Base-by-base conservation (phyloP, 2,797 vertebrate genomes). In the Sebastes vulpes region DNA sequence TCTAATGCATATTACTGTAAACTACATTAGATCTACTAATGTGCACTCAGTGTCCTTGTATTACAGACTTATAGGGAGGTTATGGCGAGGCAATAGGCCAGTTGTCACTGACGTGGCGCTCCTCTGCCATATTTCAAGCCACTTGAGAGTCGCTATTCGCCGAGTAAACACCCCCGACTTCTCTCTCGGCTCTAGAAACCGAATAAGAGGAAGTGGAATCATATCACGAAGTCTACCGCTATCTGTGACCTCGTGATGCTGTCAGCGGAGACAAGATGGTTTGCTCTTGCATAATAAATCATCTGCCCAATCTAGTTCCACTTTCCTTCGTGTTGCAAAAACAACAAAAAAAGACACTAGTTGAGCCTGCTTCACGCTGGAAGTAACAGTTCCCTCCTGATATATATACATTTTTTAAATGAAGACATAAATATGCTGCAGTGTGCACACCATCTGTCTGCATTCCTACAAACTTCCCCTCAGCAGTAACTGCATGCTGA, bases 151-250 rank as follows among this genome's bases (percentile, higher is more conserved):
- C 48, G 38, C 72, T 14, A 10, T 32, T 80, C 68, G 79, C 68
- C 1, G 4, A 69, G 72, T 48, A 38, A 87, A 85, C 53, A 32
- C 23, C 77, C 28, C 28, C 52, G 14, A 50, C 76, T 69, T 60
- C 58, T 53, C 54, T 72, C 66, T 70, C 28, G 1, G 69, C 60
- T 65, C 35, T n/a, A 66, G 57, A 78, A 71, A 59, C 65, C 50
- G 12, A 69, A 77, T 9, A 84, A 72, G 74, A 10, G 87, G 90
- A 91, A 91, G 83, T 83, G 18, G 59, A 78, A 80, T 64, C 58
- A n/a, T 12, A 65, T 56, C 74, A 23, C 53, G 35, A 72, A 79
- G 75, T 69, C 59, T n/a, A 46, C 52, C 66, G 2, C 54, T 29
- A 54, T 64, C 4, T 7, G 72, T 66, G 73, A 70, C 64, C 85